Conservation (phyloP, 2,888 invertebrate species). For the Sericinus montela region DNA sequence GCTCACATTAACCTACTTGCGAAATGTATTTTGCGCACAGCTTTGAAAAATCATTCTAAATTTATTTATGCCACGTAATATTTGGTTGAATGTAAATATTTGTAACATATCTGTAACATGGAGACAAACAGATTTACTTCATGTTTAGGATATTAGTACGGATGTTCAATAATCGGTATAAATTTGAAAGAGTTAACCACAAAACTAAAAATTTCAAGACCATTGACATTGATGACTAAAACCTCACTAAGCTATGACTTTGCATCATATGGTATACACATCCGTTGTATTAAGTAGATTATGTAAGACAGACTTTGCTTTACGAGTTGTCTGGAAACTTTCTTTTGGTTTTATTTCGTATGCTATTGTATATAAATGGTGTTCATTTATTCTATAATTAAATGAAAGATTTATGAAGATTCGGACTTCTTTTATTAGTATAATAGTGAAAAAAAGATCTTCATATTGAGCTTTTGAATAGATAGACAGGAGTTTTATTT, state of each 20-base stretch:
- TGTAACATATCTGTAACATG: too few relatives aligned
- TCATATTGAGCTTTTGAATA: too few relatives aligned
- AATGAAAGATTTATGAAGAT: not conserved
- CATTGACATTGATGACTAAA: too few relatives aligned
- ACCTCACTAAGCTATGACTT: too few relatives aligned
- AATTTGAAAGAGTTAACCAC: not conserved
- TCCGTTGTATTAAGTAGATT: not conserved
- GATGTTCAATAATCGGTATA: too few relatives aligned
- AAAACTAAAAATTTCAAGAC: not conserved
- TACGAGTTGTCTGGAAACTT: slow-evolving; percentile 7
- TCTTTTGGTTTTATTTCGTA: not conserved
- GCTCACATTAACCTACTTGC: slow-evolving; percentile 11
- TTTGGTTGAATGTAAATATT: not conserved
- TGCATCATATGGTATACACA: not conserved
- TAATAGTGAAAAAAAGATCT: too few relatives aligned
- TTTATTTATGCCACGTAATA: slow-evolving; percentile 1
- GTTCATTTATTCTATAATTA: not conserved
- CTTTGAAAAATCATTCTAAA: slow-evolving; percentile 2
- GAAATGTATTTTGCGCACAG: not conserved
- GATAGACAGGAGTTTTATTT: too few relatives aligned
- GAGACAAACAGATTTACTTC: too few relatives aligned
- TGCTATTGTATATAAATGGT: not conserved
- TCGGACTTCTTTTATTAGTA: too few relatives aligned
- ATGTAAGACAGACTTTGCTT: not conserved
- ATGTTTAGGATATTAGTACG: too few relatives aligned